Conservation (phyloP, 2,113 vertebrate genomes). For the Gracilinanus agilis region DNA sequence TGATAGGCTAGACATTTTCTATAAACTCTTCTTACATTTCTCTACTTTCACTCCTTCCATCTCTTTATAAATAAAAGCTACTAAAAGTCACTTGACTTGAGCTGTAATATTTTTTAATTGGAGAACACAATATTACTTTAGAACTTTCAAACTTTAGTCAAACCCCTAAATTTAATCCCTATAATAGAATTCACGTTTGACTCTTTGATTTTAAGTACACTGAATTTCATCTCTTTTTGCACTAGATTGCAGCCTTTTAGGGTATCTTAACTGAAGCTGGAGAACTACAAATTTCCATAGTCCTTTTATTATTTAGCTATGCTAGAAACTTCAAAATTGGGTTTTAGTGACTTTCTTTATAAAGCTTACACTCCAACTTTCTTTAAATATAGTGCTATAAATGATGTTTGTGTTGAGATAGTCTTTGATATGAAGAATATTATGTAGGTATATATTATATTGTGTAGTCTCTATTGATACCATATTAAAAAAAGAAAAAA, state of each 20-base stretch:
- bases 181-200: too few relatives aligned
- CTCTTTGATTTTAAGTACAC: too few relatives aligned
- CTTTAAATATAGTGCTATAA: not conserved
- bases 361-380: not conserved
- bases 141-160: too few relatives aligned
- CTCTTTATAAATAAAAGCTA: too few relatives aligned
- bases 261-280: not conserved
- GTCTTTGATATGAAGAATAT: not conserved
- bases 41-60: too few relatives aligned
- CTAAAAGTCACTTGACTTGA: too few relatives aligned
- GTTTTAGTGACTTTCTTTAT: slow-evolving; percentile 8
- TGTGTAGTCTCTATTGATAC: not conserved
- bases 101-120: too few relatives aligned
- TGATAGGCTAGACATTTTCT: too few relatives aligned
- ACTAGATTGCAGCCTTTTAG: not conserved
- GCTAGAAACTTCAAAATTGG: slow-evolving; percentile 10
- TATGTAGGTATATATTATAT: slow-evolving; percentile 4
- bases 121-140: too few relatives aligned
- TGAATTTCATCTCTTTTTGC: not conserved
- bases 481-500: slow-evolving; percentile 27
- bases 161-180: too few relatives aligned
- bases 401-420: slow-evolving; percentile 3
- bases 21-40: too few relatives aligned
- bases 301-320: not conserved
- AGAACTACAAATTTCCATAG: not conserved